These are phyloP conservation scores for Onthophagus taurus DNA, from an alignment of 1,140 invertebrate species.

Conservation along the genomic window DNA sequence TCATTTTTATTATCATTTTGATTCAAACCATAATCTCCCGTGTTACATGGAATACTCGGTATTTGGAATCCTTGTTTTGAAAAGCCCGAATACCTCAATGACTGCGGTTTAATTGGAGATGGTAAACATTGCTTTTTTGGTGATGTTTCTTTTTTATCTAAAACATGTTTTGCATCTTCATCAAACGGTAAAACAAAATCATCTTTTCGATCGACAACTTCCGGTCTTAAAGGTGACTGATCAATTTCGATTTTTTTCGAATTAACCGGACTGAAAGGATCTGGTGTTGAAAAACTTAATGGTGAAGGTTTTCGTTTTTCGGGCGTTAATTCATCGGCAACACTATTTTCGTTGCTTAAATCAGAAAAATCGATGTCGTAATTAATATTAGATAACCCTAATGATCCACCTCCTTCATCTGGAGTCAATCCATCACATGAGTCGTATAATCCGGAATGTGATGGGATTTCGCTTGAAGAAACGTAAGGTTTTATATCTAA, in stretches of 20 bases:
- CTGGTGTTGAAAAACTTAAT: constrained; percentile 28
- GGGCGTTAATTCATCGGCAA: constrained; percentile 47
- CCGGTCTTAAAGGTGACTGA: constrained; percentile 27
- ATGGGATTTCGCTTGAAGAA: constrained; percentile 17
- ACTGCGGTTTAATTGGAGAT: constrained; percentile 49
- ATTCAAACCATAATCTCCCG: constrained; percentile 48
- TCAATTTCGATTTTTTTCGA: constrained; percentile 25
- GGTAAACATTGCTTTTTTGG: constrained; percentile 49
- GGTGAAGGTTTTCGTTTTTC: constrained; percentile 29
- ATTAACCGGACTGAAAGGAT: constrained; percentile 38
- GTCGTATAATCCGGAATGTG: constrained; percentile 26
- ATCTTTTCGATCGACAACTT: constrained; percentile 21
- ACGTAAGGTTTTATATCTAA: constrained; percentile 28
- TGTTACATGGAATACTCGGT: constrained; percentile 63
- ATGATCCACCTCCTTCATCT: constrained; percentile 44
- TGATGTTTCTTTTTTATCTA: constrained; percentile 48
- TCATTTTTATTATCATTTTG: no score
- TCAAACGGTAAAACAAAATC: constrained; percentile 39
- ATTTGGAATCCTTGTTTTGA: constrained; percentile 57
- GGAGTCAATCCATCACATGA: constrained; percentile 46
- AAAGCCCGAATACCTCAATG: constrained; percentile 55
- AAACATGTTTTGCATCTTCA: constrained; percentile 43
- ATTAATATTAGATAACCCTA: constrained; percentile 56
- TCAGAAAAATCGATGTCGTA: constrained; percentile 65
- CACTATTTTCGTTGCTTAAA: constrained; percentile 56